Percentiles rank a stretch among this genome's conserved stretches.
phyloP scores from a whole-genome alignment of 2,797 vertebrate species.

The Sitta carolinensis region DNA sequence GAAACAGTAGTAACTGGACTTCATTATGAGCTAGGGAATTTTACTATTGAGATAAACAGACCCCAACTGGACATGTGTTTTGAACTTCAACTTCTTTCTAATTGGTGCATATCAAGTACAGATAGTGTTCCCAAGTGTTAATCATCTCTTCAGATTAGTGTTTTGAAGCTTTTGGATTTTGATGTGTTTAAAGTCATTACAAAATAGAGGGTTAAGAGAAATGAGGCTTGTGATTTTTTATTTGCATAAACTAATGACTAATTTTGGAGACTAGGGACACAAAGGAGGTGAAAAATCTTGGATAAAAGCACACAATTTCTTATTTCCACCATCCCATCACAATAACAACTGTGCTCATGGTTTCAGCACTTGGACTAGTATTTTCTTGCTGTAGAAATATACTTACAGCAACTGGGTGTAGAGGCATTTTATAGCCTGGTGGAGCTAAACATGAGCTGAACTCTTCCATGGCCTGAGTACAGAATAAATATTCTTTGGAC shows the following conservation, averaged over 20 bases:
- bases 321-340: neutral
- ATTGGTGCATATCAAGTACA: neutral
- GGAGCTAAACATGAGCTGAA: neutral
- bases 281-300: neutral
- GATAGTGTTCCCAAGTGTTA: neutral
- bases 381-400: neutral
- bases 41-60: neutral
- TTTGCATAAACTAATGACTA: neutral
- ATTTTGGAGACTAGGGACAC: neutral
- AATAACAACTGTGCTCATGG: rapidly evolving
- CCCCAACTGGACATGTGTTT: neutral
- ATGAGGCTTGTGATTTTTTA: neutral
- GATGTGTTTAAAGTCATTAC: neutral
- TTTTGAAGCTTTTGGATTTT: neutral
- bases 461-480: neutral
- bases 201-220: neutral
- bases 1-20: neutral
- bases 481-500: neutral
- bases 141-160: neutral
- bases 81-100: neutral
- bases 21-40: neutral
- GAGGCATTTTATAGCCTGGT: neutral
- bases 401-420: neutral
- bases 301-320: neutral
- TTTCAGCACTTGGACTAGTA: neutral